phyloP scores from a whole-genome alignment of 2,797 vertebrate genomes.

The Aldrovandia affinis region DNA sequence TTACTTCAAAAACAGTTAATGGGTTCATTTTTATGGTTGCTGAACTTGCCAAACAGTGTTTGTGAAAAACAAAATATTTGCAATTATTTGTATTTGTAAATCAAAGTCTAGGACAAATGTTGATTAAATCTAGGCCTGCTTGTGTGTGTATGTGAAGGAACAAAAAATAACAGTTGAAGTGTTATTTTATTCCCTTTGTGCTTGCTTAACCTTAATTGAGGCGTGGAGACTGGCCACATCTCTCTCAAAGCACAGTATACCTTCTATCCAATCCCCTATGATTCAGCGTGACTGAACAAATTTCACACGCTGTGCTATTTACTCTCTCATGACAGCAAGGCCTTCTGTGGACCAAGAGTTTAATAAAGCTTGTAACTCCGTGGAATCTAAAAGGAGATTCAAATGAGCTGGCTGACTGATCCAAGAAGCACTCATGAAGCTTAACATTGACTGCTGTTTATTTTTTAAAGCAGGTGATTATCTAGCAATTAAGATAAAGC shows the following conservation, averaged over 20 bases:
- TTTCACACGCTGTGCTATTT: constrained; percentile 46
- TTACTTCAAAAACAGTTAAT: too few relatives aligned
- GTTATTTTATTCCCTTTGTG: neutral
- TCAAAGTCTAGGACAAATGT: neutral
- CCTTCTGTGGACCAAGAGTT: constrained; percentile 40
- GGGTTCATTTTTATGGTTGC: too few relatives aligned
- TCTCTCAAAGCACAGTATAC: neutral
- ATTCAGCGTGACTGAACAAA: neutral
- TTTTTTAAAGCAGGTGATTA: constrained; percentile 24
- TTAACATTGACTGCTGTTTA: constrained; percentile 35
- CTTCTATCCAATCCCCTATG: neutral
- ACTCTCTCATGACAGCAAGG: constrained; percentile 53
- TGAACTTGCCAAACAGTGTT: neutral
- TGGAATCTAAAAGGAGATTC: constrained; percentile 10
- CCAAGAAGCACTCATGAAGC: constrained; percentile 47
- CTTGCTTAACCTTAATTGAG: constrained; percentile 42
- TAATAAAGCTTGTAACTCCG: neutral
- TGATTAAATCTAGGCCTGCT: neutral
- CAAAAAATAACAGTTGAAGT: too few relatives aligned
- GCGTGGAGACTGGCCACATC: neutral
- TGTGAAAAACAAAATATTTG: neutral
- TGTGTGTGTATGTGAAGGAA: too few relatives aligned
- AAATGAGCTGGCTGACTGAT: constrained; percentile 52
- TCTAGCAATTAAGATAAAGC: constrained; percentile 17
- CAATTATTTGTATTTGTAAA: too few relatives aligned